phyloP scores from a whole-genome alignment of 2,888 invertebrate species.

The Cybosia mesomella region DNA sequence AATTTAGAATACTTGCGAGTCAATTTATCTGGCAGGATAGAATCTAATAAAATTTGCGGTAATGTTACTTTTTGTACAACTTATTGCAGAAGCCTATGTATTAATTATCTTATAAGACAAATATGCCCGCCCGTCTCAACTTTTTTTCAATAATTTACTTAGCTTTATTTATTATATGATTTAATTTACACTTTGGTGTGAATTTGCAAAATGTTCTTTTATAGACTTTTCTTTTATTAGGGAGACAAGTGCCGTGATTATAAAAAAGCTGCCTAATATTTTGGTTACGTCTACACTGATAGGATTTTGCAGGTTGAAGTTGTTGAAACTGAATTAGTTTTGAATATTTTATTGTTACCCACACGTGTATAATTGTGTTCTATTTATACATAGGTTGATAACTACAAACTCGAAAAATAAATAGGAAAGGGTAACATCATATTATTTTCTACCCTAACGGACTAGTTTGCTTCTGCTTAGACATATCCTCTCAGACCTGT shows the following conservation, averaged over 20 bases:
- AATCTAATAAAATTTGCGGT: slow-evolving; percentile 35
- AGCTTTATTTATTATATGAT: neutral
- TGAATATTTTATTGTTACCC: too few relatives aligned
- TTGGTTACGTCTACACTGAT: too few relatives aligned
- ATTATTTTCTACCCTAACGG: too few relatives aligned
- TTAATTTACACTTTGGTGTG: neutral
- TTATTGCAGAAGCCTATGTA: neutral
- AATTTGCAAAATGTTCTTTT: neutral
- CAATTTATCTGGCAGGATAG: slow-evolving; percentile 37
- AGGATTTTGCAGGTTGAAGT: too few relatives aligned
- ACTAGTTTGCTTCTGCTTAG: too few relatives aligned
- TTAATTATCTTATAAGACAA: neutral
- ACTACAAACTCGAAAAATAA: too few relatives aligned
- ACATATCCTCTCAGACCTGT: too few relatives aligned
- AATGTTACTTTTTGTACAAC: slow-evolving; percentile 14
- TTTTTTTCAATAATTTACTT: neutral
- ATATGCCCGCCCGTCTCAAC: neutral
- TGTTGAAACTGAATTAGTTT: too few relatives aligned
- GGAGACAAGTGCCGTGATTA: neutral
- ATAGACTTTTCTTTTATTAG: neutral
- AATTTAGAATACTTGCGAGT: slow-evolving; percentile 33
- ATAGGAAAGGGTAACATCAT: too few relatives aligned
- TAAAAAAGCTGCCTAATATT: too few relatives aligned
- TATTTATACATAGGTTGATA: too few relatives aligned
- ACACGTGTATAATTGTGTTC: too few relatives aligned